Evolutionary conservation across 1,140 invertebrate species (phyloP).

Genomic region (Halesus radiatus): DNA sequence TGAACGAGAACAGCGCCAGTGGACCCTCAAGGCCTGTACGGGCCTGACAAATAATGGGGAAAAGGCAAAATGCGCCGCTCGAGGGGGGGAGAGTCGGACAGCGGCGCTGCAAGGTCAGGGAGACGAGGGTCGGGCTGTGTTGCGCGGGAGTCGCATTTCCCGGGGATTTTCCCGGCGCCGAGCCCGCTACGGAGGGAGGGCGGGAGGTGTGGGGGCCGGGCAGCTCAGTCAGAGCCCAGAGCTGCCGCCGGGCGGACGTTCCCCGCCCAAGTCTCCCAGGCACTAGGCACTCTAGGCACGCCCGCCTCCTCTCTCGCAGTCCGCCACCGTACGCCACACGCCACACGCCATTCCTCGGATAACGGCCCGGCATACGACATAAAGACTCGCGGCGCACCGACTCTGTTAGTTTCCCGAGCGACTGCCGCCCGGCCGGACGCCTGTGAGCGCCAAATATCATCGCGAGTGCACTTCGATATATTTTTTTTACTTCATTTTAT

Average conservation of each 20-base stretch:
- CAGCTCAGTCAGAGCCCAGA: slow-evolving; percentile 33
- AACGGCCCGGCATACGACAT: not conserved
- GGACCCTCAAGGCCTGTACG: slow-evolving; percentile 7
- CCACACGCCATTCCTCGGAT: slow-evolving; percentile 10
- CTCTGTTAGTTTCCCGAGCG: slow-evolving; percentile 17
- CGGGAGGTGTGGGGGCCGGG: not conserved
- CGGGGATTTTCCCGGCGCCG: slow-evolving; percentile 20
- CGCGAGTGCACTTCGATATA: slow-evolving; percentile 8
- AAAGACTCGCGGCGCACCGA: not conserved
- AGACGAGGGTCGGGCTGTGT: not conserved
- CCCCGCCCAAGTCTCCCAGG: not conserved
- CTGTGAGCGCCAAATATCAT: slow-evolving; percentile 31
- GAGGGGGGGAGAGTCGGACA: not conserved
- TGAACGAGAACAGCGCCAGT: not conserved
- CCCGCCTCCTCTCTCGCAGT: not conserved
- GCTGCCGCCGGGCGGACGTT: slow-evolving; percentile 37
- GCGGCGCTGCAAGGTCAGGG: slow-evolving; percentile 2
- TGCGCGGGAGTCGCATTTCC: slow-evolving; percentile 4
- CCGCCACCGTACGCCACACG: not conserved
- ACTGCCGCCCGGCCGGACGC: slow-evolving; percentile 30
- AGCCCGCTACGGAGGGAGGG: not conserved
- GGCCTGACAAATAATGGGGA: too few relatives aligned
- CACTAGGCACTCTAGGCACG: not conserved
- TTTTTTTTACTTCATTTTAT: slow-evolving; percentile 42
- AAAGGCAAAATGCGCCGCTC: not conserved